Evolutionary conservation across 2,797 vertebrate genomes (phyloP), one percentile per base, ranked within the genome.

Genomic region (Lagorchestes hirsutus): DNA sequence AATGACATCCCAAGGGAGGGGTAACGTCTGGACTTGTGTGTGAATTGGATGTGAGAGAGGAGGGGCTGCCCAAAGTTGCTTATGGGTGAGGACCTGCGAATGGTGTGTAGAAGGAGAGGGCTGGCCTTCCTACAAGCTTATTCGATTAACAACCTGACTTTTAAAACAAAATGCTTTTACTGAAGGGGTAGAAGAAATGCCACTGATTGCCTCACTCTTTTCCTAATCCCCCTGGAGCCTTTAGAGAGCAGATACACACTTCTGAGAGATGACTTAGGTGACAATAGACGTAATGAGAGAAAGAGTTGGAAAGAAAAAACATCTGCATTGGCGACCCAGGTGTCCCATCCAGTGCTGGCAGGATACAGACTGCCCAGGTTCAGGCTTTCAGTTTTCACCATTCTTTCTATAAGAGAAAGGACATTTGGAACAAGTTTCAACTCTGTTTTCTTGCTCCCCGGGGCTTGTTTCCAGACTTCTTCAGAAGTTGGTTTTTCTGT

Each of bases 101-200:
- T 29, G 29, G 29, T 13, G 2, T 31, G 29, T 31, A 34, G 58
- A 62, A 62, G 29, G 11, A 62, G 29, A 13, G 58, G 29, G 29
- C 31, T 4, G n/a, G 16, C 56, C 29, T 54, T 55, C 67, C 90
- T 3, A 0, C 6, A 0, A 1, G 55, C 34, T 56, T 46, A 56
- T 91, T 67, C 82, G n/a, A 10, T 28, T 22, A 5, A 9, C 4
- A 13, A 10, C 54, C 93, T 93, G 57, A 0, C 92, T 90, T 95
- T 29, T 91, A 95, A 92, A 92, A 58, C 27, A 91, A 55, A 59
- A 56, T 29, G 10, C 58, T 29, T 34, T 90, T 52, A 34, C 24
- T 87, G 31, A 54, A 92, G 93, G 90, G 59, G 22, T 93, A 92
- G 57, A 95, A 92, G 92, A 67, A 90, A 91, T 55, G 56, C 92